Conservation (phyloP, 2,797 vertebrate genomes). For the Melopsittacus undulatus region DNA sequence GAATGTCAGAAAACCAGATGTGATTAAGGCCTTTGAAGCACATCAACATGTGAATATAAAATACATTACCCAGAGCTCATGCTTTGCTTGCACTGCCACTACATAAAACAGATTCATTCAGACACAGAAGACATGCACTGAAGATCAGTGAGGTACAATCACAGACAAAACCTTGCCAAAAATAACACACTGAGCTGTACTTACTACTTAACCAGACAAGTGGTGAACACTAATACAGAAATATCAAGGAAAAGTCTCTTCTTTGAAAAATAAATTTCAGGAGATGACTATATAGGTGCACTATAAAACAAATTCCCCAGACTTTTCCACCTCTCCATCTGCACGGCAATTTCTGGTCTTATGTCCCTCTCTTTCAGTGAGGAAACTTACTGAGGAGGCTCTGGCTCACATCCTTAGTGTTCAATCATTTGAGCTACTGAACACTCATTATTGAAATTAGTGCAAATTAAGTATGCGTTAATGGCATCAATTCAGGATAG, state of each 20-base stretch:
- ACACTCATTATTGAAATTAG: constrained; percentile 48
- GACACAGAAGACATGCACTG: neutral
- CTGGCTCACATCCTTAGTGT: neutral
- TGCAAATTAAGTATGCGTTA: constrained; percentile 45
- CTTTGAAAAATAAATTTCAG: constrained; percentile 2
- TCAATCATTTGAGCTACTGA: constrained; percentile 36
- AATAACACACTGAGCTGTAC: neutral
- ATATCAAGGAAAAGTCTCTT: neutral
- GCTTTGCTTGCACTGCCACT: constrained; percentile 4
- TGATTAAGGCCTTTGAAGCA: constrained; percentile 35
- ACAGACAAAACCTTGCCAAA: constrained; percentile 5
- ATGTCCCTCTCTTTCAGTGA: neutral
- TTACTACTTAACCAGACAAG: neutral
- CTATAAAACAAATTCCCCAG: neutral
- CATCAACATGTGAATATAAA: neutral
- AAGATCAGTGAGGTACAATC: neutral
- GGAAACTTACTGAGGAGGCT: neutral
- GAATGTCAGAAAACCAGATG: constrained; percentile 17
- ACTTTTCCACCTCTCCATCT: neutral
- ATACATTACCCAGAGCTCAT: neutral
- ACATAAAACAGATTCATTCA: constrained; percentile 31
- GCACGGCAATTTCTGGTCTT: neutral
- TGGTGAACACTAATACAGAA: neutral
- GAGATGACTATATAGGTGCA: neutral
- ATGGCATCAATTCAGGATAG: constrained; percentile 19